Percentiles rank a stretch among this genome's conserved stretches.
phyloP scores from a whole-genome alignment of 64 coral and sea anemone species.

The Trachythela sp. region DNA sequence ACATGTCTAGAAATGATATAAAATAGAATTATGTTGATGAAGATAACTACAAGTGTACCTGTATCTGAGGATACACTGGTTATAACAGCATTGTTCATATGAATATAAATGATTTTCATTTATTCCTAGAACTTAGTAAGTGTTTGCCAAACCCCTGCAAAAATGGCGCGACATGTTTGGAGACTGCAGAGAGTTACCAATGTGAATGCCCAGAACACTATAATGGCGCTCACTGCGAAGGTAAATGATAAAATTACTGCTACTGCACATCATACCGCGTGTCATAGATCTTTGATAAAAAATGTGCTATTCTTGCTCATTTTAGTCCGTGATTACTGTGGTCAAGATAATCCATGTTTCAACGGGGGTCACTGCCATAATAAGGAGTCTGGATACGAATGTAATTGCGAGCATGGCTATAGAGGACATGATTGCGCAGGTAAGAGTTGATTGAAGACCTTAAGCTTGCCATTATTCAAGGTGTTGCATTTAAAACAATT shows the following conservation, averaged over 20 bases:
- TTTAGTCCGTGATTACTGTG: conserved; percentile 2
- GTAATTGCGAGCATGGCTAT: neutral
- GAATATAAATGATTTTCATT: too few species aligned
- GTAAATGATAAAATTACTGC: neutral
- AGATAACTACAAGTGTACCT: conserved; percentile 6
- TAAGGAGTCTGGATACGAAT: neutral
- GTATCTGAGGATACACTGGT: neutral
- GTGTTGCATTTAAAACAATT: too few species aligned
- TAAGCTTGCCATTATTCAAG: too few species aligned
- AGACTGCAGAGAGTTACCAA: neutral
- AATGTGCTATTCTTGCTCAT: neutral
- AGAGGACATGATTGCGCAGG: conserved; percentile 5
- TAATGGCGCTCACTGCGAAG: neutral
- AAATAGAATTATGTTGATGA: neutral
- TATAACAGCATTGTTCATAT: neutral
- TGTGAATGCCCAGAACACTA: neutral
- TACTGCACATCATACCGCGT: neutral
- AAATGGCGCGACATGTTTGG: conserved; percentile 12
- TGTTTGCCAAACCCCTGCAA: neutral
- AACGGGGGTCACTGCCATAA: neutral
- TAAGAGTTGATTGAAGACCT: too few species aligned
- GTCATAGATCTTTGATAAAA: neutral
- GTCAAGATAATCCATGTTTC: conserved; percentile 9
- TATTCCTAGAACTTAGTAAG: neutral
- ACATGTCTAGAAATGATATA: too few species aligned